phyloP scores from a whole-genome alignment of 2,888 invertebrate genomes.

The Flabesymbios commensalis region DNA sequence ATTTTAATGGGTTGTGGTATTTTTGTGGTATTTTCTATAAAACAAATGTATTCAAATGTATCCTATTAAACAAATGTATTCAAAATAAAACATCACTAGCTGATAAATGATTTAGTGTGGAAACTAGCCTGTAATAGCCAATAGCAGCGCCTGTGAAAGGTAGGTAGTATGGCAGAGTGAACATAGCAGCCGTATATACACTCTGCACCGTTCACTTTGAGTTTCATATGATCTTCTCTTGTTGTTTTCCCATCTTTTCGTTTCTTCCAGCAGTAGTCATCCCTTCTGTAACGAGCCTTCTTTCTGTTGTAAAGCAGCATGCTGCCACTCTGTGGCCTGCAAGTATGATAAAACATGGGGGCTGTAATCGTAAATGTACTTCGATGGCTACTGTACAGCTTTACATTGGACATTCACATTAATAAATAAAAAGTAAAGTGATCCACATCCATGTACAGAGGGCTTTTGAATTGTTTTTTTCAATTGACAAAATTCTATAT shows the following conservation, averaged over 20 bases:
- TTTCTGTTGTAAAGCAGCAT: conserved; percentile 95
- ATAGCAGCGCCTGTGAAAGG: conserved; percentile 97
- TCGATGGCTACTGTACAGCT: background rate
- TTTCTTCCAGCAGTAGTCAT: conserved; percentile 99
- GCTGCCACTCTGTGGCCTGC: conserved; percentile 93
- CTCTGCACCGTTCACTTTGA: conserved; percentile 95
- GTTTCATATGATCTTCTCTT: conserved; percentile 98
- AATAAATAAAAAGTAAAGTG: too few species aligned
- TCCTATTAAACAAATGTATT: too few species aligned
- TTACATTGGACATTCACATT: background rate
- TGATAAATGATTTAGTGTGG: too few species aligned
- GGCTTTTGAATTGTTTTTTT: too few species aligned
- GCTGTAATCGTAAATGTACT: background rate
- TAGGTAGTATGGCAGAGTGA: conserved; percentile 96
- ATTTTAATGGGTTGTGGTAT: too few species aligned
- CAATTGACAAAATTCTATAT: too few species aligned
- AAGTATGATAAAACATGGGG: background rate
- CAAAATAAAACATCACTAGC: too few species aligned
- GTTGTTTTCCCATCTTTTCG: conserved; percentile 97
- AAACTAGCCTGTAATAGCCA: conserved; percentile 86
- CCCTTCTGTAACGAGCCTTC: conserved; percentile 90
- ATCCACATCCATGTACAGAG: too few species aligned
- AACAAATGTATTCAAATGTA: too few species aligned
- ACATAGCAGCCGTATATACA: conserved; percentile 96
- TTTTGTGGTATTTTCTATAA: too few species aligned